Percentiles rank a stretch among this genome's conserved stretches.
These are phyloP conservation scores for Pycnonotus jocosus DNA, from an alignment of 2,113 vertebrate genomes.

Conservation along the genomic window DNA sequence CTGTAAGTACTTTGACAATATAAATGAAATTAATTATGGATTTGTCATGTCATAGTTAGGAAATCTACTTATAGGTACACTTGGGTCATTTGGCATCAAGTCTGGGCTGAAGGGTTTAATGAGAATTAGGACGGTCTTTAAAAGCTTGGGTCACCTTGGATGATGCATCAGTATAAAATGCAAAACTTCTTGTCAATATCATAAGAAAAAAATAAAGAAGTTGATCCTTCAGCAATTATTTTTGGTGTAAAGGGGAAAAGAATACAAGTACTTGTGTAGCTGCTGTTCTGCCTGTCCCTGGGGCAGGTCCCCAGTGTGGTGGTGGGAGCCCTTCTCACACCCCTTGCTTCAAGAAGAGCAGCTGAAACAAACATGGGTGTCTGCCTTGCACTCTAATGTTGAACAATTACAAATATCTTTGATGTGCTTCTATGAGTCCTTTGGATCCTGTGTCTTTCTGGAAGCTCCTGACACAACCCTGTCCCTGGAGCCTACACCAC, in stretches of 20 bases:
- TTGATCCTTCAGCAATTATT: neutral
- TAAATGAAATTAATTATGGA: neutral
- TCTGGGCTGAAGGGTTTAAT: neutral
- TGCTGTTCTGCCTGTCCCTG: neutral
- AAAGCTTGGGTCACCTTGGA: neutral
- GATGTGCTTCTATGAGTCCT: neutral
- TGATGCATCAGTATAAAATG: neutral
- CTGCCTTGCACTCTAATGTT: neutral
- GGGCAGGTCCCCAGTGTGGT: neutral
- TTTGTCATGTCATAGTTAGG: neutral
- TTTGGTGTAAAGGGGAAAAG: neutral
- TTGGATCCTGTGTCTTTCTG: neutral
- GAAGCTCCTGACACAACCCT: neutral
- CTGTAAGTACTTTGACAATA: neutral
- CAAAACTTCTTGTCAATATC: neutral
- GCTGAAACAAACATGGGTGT: neutral
- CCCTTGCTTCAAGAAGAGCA: neutral
- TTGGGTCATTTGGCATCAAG: neutral
- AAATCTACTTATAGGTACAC: neutral
- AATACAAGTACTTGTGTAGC: fast-evolving
- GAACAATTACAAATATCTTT: neutral
- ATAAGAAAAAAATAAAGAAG: neutral
- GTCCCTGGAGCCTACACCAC: neutral
- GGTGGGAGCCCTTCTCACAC: neutral
- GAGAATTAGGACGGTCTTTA: neutral